A percentile compares a stretch with the other conserved stretches of the same genome.
Conservation (phyloP, 2,113 vertebrate species). For the Apodemus sylvaticus region DNA sequence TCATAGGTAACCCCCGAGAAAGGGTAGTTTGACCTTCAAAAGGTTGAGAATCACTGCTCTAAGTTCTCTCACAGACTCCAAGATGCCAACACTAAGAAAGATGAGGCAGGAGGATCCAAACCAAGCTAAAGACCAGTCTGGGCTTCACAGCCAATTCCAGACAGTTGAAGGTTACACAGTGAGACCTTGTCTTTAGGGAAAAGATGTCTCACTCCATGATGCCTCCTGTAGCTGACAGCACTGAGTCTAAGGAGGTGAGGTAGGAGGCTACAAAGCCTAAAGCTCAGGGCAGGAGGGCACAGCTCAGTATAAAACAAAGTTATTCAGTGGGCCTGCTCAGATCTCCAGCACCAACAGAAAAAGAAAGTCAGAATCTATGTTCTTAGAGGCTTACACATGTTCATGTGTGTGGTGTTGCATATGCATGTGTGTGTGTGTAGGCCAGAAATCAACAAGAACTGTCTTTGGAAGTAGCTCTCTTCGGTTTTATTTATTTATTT, state of each 20-base stretch:
- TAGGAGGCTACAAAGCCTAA: not conserved
- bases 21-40: not conserved
- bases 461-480: not conserved
- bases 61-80: not conserved
- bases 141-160: not conserved
- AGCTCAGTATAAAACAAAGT: not conserved
- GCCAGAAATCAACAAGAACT: not conserved
- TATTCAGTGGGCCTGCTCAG: not conserved
- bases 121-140: not conserved
- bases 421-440: not conserved
- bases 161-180: not conserved
- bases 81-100: not conserved
- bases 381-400: not conserved
- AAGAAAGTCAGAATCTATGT: not conserved
- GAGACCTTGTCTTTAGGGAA: not conserved
- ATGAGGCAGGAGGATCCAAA: not conserved
- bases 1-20: not conserved
- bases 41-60: not conserved
- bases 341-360: not conserved
- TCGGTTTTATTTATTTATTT: too few relatives aligned
- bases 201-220: not conserved
- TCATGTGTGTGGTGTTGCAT: not conserved
- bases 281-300: not conserved
- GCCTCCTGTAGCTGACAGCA: not conserved
- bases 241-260: too few relatives aligned